Evolutionary conservation across 1,140 invertebrate species (phyloP).

Genomic region (Nebria ingens): DNA sequence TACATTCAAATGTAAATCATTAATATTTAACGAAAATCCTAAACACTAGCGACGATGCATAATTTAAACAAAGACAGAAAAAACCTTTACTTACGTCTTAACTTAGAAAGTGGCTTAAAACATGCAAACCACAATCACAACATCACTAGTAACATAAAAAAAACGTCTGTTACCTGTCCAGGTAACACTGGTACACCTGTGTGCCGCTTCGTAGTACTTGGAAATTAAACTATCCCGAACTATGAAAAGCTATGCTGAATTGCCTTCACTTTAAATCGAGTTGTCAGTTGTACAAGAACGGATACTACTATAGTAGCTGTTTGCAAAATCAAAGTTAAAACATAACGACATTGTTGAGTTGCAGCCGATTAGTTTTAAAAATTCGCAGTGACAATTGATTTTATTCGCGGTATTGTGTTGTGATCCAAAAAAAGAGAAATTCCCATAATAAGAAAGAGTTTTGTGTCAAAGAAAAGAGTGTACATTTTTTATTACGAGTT

Average conservation of each 20-base stretch:
- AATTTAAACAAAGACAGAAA: conserved; percentile 4
- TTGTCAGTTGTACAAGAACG: background rate
- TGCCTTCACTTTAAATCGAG: background rate
- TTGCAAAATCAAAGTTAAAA: background rate
- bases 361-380: background rate
- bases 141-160: background rate
- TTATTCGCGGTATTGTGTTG: background rate
- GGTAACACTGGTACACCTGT: background rate
- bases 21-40: background rate
- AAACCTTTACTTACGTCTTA: conserved; percentile 5
- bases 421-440: conserved; percentile 6
- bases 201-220: background rate
- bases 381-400: background rate
- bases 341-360: background rate
- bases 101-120: background rate
- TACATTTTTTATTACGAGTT: background rate
- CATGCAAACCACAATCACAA: background rate
- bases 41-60: background rate
- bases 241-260: background rate
- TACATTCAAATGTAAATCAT: background rate
- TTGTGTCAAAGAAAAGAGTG: background rate
- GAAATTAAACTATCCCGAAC: background rate
- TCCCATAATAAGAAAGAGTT: background rate
- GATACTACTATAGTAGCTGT: background rate
- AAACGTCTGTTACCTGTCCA: background rate